Evolutionary conservation across 1,140 invertebrate genomes (phyloP).

Genomic region (Drosophila prosaltans): DNA sequence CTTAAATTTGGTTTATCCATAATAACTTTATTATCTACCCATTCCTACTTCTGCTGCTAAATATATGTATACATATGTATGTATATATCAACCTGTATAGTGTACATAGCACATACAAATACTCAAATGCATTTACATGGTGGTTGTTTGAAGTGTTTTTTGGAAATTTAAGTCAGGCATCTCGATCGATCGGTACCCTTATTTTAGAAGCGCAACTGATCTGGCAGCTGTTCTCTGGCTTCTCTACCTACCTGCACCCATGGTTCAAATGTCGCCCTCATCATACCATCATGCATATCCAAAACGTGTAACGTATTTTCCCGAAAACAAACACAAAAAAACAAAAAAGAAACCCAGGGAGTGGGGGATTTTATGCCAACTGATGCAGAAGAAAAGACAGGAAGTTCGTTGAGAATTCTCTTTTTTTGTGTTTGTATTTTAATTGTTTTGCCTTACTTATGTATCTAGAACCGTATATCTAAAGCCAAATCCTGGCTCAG

Average conservation of each 20-base stretch:
- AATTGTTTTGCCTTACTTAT: slow-evolving; percentile 21
- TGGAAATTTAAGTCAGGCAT: slow-evolving; percentile 52
- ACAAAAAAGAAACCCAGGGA: slow-evolving; percentile 10
- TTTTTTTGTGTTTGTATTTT: slow-evolving; percentile 36
- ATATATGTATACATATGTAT: slow-evolving; percentile 4
- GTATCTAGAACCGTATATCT: slow-evolving; percentile 9
- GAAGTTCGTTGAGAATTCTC: slow-evolving; percentile 51
- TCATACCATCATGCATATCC: slow-evolving; percentile 31
- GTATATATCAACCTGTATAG: slow-evolving; percentile 19
- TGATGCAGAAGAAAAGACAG: slow-evolving; percentile 49
- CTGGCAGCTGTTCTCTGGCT: slow-evolving; percentile 58
- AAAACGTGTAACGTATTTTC: slow-evolving; percentile 63
- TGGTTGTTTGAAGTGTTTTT: slow-evolving; percentile 59
- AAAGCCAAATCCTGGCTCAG: slow-evolving; percentile 12
- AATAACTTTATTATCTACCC: background rate
- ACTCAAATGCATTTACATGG: slow-evolving; percentile 25
- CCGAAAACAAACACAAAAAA: slow-evolving; percentile 3
- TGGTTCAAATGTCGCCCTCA: background rate
- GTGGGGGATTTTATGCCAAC: slow-evolving; percentile 52
- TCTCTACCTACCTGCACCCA: slow-evolving; percentile 58
- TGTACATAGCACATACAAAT: slow-evolving; percentile 1
- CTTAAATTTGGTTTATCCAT: background rate
- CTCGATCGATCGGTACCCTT: slow-evolving; percentile 33
- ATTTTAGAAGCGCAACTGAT: slow-evolving; percentile 51
- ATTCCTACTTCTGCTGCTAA: background rate